phyloP scores from a whole-genome alignment of 2,888 invertebrate genomes.

The Apeira syringaria region DNA sequence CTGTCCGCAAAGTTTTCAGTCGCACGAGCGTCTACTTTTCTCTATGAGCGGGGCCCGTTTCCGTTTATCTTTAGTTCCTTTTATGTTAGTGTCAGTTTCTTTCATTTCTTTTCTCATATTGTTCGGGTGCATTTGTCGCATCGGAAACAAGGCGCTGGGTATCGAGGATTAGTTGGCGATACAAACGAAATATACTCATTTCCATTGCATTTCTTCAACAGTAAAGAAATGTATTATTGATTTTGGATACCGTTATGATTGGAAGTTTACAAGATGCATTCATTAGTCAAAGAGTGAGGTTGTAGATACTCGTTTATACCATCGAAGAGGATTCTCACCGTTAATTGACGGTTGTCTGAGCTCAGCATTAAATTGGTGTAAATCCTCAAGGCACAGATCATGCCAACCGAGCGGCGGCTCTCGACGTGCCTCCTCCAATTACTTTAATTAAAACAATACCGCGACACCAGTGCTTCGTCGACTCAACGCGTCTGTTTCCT shows the following conservation, averaged over 20 bases:
- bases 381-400: slow-evolving; percentile 82
- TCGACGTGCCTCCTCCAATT: slow-evolving; percentile 81
- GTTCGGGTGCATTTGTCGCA: slow-evolving; percentile 63
- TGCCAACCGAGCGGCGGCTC: slow-evolving; percentile 72
- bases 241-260: slow-evolving; percentile 6
- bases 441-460: slow-evolving; percentile 84
- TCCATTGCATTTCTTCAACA: slow-evolving; percentile 16
- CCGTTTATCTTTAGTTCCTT: slow-evolving; percentile 75
- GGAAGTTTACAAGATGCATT: slow-evolving; percentile 17
- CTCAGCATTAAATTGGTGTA: slow-evolving; percentile 78
- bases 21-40: slow-evolving; percentile 68
- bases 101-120: slow-evolving; percentile 70
- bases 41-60: slow-evolving; percentile 75
- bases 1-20: slow-evolving; percentile 69
- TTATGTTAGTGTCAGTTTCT: slow-evolving; percentile 69
- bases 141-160: slow-evolving; percentile 43
- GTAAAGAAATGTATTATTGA: slow-evolving; percentile 16
- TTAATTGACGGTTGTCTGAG: slow-evolving; percentile 75
- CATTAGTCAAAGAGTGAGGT: slow-evolving; percentile 17
- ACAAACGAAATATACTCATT: slow-evolving; percentile 26
- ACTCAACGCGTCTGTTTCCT: slow-evolving; percentile 80
- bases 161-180: slow-evolving; percentile 35
- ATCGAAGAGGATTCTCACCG: slow-evolving; percentile 57
- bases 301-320: slow-evolving; percentile 36
- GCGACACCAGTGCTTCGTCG: slow-evolving; percentile 77